phyloP scores from a whole-genome alignment of 2,888 invertebrate species.

The Dusona sp. region DNA sequence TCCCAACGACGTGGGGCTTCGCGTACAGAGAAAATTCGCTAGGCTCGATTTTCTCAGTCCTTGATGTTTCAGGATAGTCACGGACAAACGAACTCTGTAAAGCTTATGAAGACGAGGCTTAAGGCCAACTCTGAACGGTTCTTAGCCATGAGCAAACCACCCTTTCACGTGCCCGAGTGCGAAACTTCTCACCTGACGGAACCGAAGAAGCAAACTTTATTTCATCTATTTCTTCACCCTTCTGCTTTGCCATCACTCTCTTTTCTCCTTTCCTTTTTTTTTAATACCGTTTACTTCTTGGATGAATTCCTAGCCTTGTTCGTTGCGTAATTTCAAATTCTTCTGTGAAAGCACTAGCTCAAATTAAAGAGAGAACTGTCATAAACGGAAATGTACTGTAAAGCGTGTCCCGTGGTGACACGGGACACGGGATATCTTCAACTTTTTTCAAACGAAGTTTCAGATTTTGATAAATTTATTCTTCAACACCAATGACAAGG shows the following conservation, averaged over 20 bases:
- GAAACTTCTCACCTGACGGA: constrained; percentile 29
- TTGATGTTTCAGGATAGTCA: constrained; percentile 20
- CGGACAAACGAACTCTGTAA: constrained; percentile 12
- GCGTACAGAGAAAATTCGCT: constrained; percentile 15
- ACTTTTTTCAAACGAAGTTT: neutral
- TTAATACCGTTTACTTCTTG: neutral
- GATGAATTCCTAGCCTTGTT: neutral
- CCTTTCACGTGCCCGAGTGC: constrained; percentile 8
- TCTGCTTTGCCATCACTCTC: constrained; percentile 1
- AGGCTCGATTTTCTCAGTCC: constrained; percentile 23
- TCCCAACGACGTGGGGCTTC: constrained; percentile 15
- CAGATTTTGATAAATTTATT: neutral
- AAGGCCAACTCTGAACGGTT: constrained; percentile 3
- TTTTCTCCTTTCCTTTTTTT: neutral
- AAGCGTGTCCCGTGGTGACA: neutral
- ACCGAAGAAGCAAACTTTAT: constrained; percentile 24
- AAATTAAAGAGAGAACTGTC: neutral
- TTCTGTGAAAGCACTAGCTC: neutral
- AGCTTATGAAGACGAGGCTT: constrained; percentile 37
- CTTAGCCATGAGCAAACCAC: neutral
- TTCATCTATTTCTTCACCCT: neutral
- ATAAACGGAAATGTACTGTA: neutral
- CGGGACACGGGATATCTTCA: no score
- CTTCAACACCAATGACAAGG: neutral
- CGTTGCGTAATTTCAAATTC: neutral